Conservation (phyloP, 30 jellyfish, hydroid and myxozoan species). For the Hydractinia echinata region DNA sequence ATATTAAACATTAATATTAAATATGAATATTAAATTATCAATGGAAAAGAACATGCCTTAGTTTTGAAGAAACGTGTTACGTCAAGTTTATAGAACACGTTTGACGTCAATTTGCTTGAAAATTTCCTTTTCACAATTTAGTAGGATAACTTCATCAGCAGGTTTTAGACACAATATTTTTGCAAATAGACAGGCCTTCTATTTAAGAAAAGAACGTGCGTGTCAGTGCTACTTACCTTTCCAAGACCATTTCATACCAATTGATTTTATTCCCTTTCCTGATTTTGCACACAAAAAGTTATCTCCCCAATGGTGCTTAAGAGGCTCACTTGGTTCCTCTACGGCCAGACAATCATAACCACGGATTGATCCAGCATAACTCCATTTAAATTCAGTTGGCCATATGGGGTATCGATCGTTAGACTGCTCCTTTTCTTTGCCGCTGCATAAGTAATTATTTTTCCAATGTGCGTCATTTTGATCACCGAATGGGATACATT, state of each 20-base stretch:
- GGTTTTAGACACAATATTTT: too few relatives aligned
- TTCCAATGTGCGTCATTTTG: slow-evolving; percentile 12
- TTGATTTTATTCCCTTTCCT: background rate
- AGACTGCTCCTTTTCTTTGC: background rate
- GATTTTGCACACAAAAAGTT: slow-evolving; percentile 19
- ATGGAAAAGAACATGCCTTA: too few relatives aligned
- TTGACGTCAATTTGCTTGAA: too few relatives aligned
- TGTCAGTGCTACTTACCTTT: background rate
- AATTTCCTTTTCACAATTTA: too few relatives aligned
- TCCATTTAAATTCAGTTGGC: slow-evolving; percentile 17
- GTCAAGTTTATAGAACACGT: too few relatives aligned
- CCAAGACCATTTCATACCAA: slow-evolving; percentile 3
- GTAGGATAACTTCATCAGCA: too few relatives aligned
- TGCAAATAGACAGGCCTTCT: too few relatives aligned
- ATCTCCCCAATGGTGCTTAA: slow-evolving; percentile 6
- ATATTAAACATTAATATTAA: too few relatives aligned
- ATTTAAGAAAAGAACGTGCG: too few relatives aligned
- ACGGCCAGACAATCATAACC: slow-evolving; percentile 10
- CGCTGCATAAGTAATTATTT: slow-evolving; percentile 3
- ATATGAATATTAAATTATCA: too few relatives aligned
- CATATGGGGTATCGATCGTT: slow-evolving; percentile 1
- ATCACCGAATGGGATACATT: slow-evolving; percentile 9
- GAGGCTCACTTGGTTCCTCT: background rate
- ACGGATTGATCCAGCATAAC: slow-evolving; percentile 1
- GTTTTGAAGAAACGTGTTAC: too few relatives aligned